These are phyloP conservation scores for Conchocele bisecta DNA, from an alignment of 2,888 invertebrate species.

Conservation along the genomic window DNA sequence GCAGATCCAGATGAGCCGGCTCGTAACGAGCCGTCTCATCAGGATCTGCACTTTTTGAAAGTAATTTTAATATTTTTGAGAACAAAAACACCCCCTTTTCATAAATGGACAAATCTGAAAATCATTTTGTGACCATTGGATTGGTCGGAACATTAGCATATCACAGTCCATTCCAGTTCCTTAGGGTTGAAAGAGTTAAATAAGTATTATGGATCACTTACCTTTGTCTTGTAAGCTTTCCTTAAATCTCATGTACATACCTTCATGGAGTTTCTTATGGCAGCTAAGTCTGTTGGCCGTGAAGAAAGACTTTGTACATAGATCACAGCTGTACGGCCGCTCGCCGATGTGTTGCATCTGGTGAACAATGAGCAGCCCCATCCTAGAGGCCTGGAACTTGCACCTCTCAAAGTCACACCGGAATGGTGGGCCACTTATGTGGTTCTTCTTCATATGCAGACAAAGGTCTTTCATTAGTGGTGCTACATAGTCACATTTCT, in stretches of 20 bases:
- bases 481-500: constrained; percentile 86
- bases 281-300: constrained; percentile 85
- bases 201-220: too few relatives aligned
- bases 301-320: constrained; percentile 86
- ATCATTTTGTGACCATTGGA: too few relatives aligned
- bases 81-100: too few relatives aligned
- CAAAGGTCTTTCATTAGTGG: constrained; percentile 87
- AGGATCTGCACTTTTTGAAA: too few relatives aligned
- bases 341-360: constrained; percentile 85
- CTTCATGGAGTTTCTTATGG: constrained; percentile 86
- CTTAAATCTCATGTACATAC: constrained; percentile 61
- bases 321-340: constrained; percentile 84
- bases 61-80: too few relatives aligned
- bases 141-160: too few relatives aligned
- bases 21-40: too few relatives aligned
- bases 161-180: too few relatives aligned
- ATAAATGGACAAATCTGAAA: too few relatives aligned
- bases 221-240: too few relatives aligned
- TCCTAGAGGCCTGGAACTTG: constrained; percentile 83
- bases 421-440: constrained; percentile 86
- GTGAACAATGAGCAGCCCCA: constrained; percentile 86
- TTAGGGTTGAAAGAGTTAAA: too few relatives aligned
- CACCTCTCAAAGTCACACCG: constrained; percentile 85
- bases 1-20: too few relatives aligned
- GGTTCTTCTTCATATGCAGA: constrained; percentile 85